These are phyloP conservation scores for Potamarius usumacintae DNA, from an alignment of 2,113 vertebrate genomes.

Conservation along the genomic window DNA sequence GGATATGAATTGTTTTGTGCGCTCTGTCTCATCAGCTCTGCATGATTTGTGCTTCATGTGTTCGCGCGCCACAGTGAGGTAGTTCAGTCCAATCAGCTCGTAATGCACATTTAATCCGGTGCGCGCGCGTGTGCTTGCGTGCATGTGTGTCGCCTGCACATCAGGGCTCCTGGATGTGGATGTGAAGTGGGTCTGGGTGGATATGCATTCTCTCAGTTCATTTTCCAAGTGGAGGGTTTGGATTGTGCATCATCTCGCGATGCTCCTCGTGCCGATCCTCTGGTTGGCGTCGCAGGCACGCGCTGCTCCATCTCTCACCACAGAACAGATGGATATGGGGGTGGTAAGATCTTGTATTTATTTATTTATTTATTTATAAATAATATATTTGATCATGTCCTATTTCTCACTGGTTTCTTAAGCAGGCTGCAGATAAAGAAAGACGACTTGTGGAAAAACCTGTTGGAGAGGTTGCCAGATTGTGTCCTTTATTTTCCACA, in stretches of 20 bases:
- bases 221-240: constrained; percentile 58
- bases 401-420: not conserved
- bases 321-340: constrained; percentile 82
- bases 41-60: constrained; percentile 61
- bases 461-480: constrained; percentile 26
- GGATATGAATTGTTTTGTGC: constrained; percentile 18
- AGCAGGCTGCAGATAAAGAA: not conserved
- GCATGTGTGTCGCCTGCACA: constrained; percentile 29
- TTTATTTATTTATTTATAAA: not conserved
- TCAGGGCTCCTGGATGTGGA: constrained; percentile 40
- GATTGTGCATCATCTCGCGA: constrained; percentile 66
- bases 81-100: constrained; percentile 48
- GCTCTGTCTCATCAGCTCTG: constrained; percentile 18
- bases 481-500: not conserved
- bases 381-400: too few relatives aligned
- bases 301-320: constrained; percentile 71
- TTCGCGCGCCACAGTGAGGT: constrained; percentile 66
- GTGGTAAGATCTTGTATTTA: constrained; percentile 78
- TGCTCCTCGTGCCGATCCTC: constrained; percentile 67
- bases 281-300: constrained; percentile 62
- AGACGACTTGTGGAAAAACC: not conserved
- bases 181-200: constrained; percentile 24
- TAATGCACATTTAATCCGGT: constrained; percentile 1
- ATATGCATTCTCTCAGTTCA: constrained; percentile 53
- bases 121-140: not conserved